Percentiles rank a stretch among this genome's conserved stretches.
Evolutionary conservation across 2,888 invertebrate genomes (phyloP).

Genomic region (Hylaea fasciaria): DNA sequence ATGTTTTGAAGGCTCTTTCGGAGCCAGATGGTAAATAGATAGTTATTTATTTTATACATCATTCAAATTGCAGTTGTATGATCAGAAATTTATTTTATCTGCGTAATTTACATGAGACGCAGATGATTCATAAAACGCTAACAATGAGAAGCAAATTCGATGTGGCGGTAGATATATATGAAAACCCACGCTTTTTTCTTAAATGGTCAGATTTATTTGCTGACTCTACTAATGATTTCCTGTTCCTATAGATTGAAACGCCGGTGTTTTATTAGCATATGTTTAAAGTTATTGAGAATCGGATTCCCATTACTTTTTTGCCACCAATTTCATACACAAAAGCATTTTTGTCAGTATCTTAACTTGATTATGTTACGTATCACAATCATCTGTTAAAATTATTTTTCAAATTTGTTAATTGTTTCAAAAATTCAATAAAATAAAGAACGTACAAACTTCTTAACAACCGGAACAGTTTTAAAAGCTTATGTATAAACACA

Average conservation of each 20-base stretch:
- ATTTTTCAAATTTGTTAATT: no score
- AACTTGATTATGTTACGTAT: no score
- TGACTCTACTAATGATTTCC: slow-evolving; percentile 12
- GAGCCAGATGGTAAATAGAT: slow-evolving; percentile 6
- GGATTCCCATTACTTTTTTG: no score
- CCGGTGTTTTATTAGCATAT: no score
- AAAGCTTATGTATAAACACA: no score
- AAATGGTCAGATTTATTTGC: slow-evolving; percentile 2
- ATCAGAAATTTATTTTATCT: slow-evolving; percentile 32
- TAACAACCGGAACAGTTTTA: no score
- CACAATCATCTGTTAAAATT: no score
- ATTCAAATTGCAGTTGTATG: slow-evolving; percentile 38
- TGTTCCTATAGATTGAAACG: background rate
- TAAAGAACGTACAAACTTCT: no score
- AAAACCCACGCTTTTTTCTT: slow-evolving; percentile 21
- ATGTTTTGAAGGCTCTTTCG: slow-evolving; percentile 29
- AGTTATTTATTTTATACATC: slow-evolving; percentile 30
- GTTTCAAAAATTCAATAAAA: no score
- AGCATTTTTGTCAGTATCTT: no score
- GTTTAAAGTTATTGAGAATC: no score
- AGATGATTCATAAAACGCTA: slow-evolving; percentile 29
- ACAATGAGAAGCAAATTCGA: slow-evolving; percentile 27
- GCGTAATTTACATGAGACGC: slow-evolving; percentile 24
- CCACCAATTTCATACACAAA: no score
- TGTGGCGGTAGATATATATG: slow-evolving; percentile 8